Conservation (phyloP, 1,140 invertebrate species). For the Solenopsis invicta region DNA sequence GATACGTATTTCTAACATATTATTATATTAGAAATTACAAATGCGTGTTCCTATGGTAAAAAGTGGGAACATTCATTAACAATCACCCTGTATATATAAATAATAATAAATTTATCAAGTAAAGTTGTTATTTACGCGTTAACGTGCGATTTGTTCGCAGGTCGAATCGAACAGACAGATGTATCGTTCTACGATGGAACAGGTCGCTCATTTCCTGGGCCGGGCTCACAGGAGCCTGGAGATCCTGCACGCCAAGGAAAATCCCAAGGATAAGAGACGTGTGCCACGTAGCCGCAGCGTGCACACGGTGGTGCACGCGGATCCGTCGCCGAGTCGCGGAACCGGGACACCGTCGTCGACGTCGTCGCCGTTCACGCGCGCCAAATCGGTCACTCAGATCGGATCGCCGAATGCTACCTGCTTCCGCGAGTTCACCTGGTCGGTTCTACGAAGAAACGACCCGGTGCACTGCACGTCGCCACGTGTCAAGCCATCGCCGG, state of each 20-base stretch:
- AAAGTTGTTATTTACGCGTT: not conserved
- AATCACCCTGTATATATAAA: no score
- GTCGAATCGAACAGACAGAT: slow-evolving; percentile 92
- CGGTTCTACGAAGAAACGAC: slow-evolving; percentile 83
- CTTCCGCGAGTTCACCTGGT: slow-evolving; percentile 84
- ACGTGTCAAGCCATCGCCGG: slow-evolving; percentile 72
- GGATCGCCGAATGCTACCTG: slow-evolving; percentile 71
- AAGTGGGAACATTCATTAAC: no score
- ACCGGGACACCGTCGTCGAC: slow-evolving; percentile 66
- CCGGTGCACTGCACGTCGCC: slow-evolving; percentile 77
- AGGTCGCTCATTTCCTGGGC: slow-evolving; percentile 92
- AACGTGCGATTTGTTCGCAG: slow-evolving; percentile 85
- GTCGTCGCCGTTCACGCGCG: slow-evolving; percentile 80
- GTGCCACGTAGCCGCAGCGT: slow-evolving; percentile 86
- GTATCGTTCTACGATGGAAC: slow-evolving; percentile 93
- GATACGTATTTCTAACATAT: no score
- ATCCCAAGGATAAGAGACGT: slow-evolving; percentile 77
- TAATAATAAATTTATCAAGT: not conserved
- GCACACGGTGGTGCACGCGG: slow-evolving; percentile 80
- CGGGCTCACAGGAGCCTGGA: slow-evolving; percentile 90
- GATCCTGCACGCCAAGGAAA: slow-evolving; percentile 83
- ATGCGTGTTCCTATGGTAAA: no score
- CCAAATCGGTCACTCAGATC: slow-evolving; percentile 85
- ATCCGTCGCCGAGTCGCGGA: slow-evolving; percentile 54
- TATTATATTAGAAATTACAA: no score